Evolutionary conservation across 2,797 vertebrate genomes (phyloP), one percentile per base, ranked within the genome.

Genomic region (Hylomyscus alleni): DNA sequence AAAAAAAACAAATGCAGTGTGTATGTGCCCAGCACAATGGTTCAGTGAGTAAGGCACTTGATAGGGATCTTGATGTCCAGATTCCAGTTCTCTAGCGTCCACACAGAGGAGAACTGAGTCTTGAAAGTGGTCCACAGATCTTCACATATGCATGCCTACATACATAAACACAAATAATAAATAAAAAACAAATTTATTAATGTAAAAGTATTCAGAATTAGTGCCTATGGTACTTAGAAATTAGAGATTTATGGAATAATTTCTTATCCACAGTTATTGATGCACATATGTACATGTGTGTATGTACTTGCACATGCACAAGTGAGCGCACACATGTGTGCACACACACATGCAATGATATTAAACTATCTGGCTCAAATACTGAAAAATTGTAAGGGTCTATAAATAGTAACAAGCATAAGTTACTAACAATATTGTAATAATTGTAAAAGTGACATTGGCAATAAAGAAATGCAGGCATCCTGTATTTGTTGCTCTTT

Each of bases 61-160:
- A 40, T 44, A 10, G 10, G 4, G 22, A 44, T 20, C 69, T 75
- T 75, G n/a, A 75, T 75, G 37, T 40, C 20, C 15, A 78, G 4
- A 54, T 1, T 24, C 20, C 50, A 54, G 3, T n/a, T 22, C 19
- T 20, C 31, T n/a, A 12, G 10, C 34, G 13, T 2, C 31, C 31
- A 54, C 1, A 11, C 0, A 12, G 10, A n/a, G 31, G 8, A 80
- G 31, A 12, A 80, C 34, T 1, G 0, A n/a, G 19, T 80, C 1
- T 10, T 54, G 34, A 54, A 80, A 80, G 9, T 20, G 15, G 47
- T 52, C 0, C 50, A 54, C 0, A 6, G 15, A 20, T 6, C 10
- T 54, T 4, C 11, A 80, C 50, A 80, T n/a, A 80, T 54, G 9
- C 34, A 54, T 24, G 19, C 2, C 2, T 34, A 54, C 19, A 22